These are phyloP conservation scores for Folsomia candida DNA, from an alignment of 2,888 invertebrate species.

Conservation along the genomic window DNA sequence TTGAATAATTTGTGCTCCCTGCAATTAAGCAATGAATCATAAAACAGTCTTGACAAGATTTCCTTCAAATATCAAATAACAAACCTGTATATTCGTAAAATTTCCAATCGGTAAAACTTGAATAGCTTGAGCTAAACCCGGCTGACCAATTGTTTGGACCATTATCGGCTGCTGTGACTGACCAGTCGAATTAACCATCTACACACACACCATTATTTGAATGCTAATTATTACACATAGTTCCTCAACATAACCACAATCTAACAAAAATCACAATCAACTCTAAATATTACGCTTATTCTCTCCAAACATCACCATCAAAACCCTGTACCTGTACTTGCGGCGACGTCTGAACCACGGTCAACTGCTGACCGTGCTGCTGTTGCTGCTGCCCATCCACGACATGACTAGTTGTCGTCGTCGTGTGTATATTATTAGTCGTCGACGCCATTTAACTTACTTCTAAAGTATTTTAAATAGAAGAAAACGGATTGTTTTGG, in stretches of 20 bases:
- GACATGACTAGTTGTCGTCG: neutral
- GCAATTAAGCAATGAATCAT: slow-evolving; percentile 47
- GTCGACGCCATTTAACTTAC: neutral
- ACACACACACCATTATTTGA: neutral
- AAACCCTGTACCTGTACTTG: neutral
- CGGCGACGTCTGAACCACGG: neutral
- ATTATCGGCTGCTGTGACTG: slow-evolving; percentile 25
- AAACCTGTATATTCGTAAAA: slow-evolving; percentile 43
- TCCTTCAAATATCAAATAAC: neutral
- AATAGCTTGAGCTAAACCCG: slow-evolving; percentile 43
- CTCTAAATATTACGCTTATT: no score
- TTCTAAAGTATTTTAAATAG: neutral
- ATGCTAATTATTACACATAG: neutral
- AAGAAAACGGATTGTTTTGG: no score
- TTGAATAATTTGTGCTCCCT: slow-evolving; percentile 79
- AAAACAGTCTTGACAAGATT: no score
- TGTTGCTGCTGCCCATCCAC: slow-evolving; percentile 4
- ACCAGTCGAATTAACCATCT: slow-evolving; percentile 25
- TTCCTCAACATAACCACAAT: no score
- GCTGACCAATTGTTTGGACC: slow-evolving; percentile 38
- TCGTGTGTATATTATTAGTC: neutral
- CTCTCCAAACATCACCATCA: no score
- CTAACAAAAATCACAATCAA: no score
- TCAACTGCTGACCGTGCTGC: slow-evolving; percentile 3
- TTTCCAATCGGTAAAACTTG: slow-evolving; percentile 46